Percentiles rank a stretch among this genome's conserved stretches.
phyloP scores from a whole-genome alignment of 2,888 invertebrate species.

The Brachylomia viminalis region DNA sequence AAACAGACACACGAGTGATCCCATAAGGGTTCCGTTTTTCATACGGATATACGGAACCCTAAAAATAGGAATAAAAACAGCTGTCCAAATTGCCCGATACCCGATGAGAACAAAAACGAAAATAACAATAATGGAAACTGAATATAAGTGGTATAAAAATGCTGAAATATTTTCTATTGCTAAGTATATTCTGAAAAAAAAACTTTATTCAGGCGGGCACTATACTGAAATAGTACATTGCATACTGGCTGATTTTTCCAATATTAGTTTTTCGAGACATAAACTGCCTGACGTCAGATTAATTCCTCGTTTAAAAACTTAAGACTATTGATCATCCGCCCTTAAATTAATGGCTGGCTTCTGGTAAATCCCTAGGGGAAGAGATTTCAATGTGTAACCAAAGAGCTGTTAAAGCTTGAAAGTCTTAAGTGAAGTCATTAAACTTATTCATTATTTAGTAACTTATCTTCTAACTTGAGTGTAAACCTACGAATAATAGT shows the following conservation, averaged over 20 bases:
- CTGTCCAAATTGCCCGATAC: neutral
- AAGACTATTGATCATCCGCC: neutral
- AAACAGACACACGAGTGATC: neutral
- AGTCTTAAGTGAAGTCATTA: slow-evolving; percentile 17
- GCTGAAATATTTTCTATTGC: neutral
- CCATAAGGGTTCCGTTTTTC: neutral
- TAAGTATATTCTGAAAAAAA: neutral
- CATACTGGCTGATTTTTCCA: no score
- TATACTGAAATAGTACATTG: no score
- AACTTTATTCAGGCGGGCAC: neutral
- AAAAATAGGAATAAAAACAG: neutral
- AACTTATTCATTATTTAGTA: slow-evolving; percentile 31
- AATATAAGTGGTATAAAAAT: neutral
- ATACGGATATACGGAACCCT: neutral
- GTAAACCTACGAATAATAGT: no score
- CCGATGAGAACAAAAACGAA: neutral
- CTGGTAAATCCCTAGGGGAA: neutral
- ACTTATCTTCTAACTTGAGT: slow-evolving; percentile 18
- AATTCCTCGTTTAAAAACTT: no score
- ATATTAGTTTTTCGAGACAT: no score
- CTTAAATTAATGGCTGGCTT: neutral
- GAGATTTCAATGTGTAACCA: neutral
- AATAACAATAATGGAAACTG: neutral
- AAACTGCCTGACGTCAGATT: no score
- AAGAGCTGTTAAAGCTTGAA: slow-evolving; percentile 4